Evolutionary conservation across 2,797 vertebrate species (phyloP).

Genomic region (Cyclura pinguis): DNA sequence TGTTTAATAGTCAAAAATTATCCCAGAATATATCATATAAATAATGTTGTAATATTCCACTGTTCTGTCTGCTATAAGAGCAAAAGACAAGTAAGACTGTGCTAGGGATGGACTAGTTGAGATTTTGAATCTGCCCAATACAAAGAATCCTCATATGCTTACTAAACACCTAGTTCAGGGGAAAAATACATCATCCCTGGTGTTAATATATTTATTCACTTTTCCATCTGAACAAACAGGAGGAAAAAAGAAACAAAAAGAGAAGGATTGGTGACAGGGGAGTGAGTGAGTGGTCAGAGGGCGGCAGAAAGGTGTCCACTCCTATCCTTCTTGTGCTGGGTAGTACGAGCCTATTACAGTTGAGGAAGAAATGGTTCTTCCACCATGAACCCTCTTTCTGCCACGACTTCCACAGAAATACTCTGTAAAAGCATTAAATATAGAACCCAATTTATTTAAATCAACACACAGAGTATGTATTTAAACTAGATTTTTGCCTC

Average conservation of each 20-base stretch:
- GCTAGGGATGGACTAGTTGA: background rate
- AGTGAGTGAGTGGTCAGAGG: too few relatives aligned
- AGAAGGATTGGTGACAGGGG: background rate
- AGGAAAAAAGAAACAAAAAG: background rate
- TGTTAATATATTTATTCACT: background rate
- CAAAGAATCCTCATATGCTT: background rate
- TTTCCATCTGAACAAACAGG: background rate
- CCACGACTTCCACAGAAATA: background rate
- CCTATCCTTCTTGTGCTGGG: background rate
- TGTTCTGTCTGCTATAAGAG: background rate
- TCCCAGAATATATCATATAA: constrained; percentile 37
- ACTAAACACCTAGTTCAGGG: background rate
- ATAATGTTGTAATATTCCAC: background rate
- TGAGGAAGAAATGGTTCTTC: background rate
- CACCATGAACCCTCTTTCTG: background rate
- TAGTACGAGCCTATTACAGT: background rate
- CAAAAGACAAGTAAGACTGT: background rate
- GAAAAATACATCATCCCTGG: background rate
- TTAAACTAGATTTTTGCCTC: constrained; percentile 24
- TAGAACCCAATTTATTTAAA: background rate
- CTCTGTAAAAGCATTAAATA: background rate
- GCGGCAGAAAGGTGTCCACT: background rate
- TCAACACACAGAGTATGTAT: background rate
- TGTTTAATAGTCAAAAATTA: constrained; percentile 55
- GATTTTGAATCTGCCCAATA: background rate